Conservation (phyloP, 1,140 invertebrate genomes). For the Hyles vespertilio region DNA sequence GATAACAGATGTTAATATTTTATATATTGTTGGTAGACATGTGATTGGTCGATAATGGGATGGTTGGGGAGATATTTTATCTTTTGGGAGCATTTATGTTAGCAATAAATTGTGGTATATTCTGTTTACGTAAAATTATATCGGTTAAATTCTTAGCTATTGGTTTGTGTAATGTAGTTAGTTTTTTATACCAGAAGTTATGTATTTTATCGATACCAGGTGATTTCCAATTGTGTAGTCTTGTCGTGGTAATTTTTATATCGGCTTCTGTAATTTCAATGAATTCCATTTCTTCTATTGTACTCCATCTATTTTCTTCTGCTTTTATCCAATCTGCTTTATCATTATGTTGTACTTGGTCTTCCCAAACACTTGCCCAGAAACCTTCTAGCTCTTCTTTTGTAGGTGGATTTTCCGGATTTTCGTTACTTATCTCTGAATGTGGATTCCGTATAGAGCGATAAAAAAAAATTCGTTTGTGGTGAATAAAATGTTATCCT, state of each 20-base stretch:
- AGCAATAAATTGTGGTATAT: constrained; percentile 18
- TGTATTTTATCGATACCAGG: too few relatives aligned
- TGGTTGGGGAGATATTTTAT: constrained; percentile 16
- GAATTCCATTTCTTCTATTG: too few relatives aligned
- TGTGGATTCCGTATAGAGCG: constrained; percentile 1
- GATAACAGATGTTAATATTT: constrained; percentile 22
- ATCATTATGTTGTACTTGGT: constrained; percentile 15
- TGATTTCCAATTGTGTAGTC: too few relatives aligned
- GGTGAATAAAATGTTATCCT: constrained; percentile 22
- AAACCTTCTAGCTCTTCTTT: constrained; percentile 15
- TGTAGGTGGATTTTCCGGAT: constrained; percentile 5
- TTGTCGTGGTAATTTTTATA: too few relatives aligned
- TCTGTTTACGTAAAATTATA: constrained; percentile 9
- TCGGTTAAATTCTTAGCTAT: constrained; percentile 10
- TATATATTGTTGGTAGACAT: constrained; percentile 26
- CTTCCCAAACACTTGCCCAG: constrained; percentile 16
- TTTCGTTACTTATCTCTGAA: constrained; percentile 4
- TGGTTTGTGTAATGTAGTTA: constrained; percentile 15
- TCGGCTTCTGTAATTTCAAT: too few relatives aligned
- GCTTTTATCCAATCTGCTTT: constrained; percentile 26
- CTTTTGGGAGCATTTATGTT: constrained; percentile 20
- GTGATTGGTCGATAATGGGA: constrained; percentile 27
- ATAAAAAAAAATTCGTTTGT: constrained; percentile 24
- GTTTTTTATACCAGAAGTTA: too few relatives aligned
- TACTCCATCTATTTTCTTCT: too few relatives aligned